Evolutionary conservation across 2,113 vertebrate genomes (phyloP).

Genomic region (Natator depressus): DNA sequence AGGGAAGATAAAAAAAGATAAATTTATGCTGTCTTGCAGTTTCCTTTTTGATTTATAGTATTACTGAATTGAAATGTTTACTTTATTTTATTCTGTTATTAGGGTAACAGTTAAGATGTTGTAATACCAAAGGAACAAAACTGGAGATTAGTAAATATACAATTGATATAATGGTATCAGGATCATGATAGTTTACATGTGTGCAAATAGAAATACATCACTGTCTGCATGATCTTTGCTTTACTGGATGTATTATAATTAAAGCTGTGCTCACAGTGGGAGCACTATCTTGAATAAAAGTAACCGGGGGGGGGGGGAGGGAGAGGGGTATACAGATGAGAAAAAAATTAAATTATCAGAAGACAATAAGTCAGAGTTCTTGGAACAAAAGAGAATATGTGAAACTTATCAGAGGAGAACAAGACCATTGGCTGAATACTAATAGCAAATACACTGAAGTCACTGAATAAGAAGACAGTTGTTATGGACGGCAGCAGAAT

Average conservation of each 20-base stretch:
- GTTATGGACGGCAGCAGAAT: neutral
- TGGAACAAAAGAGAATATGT: neutral
- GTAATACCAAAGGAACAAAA: neutral
- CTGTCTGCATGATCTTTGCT: neutral
- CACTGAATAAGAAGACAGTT: neutral
- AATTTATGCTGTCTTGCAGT: neutral
- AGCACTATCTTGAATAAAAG: neutral
- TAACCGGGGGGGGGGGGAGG: too few species aligned
- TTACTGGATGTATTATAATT: neutral
- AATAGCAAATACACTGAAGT: neutral
- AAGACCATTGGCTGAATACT: neutral
- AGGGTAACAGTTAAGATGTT: neutral
- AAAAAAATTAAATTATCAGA: neutral
- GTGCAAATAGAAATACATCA: neutral
- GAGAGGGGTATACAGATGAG: neutral
- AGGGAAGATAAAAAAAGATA: neutral
- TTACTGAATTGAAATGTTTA: neutral
- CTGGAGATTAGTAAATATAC: neutral
- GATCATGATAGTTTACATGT: neutral
- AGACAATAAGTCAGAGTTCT: neutral
- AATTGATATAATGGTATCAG: neutral
- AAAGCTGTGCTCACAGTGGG: neutral
- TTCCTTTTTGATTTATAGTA: neutral
- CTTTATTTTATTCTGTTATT: neutral
- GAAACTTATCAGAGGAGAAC: neutral